Evolutionary conservation across 23 tunicate genomes (phyloP).

Genomic region (Phallusia fumigata): DNA sequence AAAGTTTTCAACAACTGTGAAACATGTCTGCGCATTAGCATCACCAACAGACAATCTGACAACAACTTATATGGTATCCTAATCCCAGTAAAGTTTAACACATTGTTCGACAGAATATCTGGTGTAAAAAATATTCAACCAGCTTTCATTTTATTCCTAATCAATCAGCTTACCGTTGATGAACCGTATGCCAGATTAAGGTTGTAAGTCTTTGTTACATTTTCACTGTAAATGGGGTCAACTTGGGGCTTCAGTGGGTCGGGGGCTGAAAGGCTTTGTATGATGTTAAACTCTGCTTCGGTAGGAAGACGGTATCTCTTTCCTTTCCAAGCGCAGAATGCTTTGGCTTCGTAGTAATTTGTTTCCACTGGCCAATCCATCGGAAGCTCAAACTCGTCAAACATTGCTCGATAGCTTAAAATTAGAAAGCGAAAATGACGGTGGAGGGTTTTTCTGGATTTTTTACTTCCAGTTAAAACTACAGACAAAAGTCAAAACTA

Average conservation of each 20-base stretch:
- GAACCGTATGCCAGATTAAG: conserved; percentile 27
- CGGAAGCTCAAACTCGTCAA: conserved; percentile 34
- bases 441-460: too few species aligned
- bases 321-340: conserved; percentile 42
- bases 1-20: too few species aligned
- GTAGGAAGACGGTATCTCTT: conserved; percentile 21
- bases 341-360: conserved; percentile 40
- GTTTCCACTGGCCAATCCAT: conserved; percentile 46
- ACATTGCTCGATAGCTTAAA: conserved; percentile 35
- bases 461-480: too few species aligned
- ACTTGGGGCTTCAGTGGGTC: not conserved
- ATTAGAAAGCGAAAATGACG: too few species aligned
- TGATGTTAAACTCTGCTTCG: conserved; percentile 45
- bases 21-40: too few species aligned
- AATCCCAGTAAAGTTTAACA: too few species aligned
- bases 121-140: too few species aligned
- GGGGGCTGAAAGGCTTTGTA: conserved; percentile 8
- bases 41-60: too few species aligned
- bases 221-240: not conserved
- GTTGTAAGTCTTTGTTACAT: not conserved
- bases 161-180: conserved; percentile 18
- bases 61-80: too few species aligned
- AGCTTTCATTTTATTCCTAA: too few species aligned
- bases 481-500: too few species aligned
- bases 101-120: too few species aligned